These are phyloP conservation scores for Brachionus calyciflorus DNA, from an alignment of 1,140 invertebrate species.

Conservation along the genomic window DNA sequence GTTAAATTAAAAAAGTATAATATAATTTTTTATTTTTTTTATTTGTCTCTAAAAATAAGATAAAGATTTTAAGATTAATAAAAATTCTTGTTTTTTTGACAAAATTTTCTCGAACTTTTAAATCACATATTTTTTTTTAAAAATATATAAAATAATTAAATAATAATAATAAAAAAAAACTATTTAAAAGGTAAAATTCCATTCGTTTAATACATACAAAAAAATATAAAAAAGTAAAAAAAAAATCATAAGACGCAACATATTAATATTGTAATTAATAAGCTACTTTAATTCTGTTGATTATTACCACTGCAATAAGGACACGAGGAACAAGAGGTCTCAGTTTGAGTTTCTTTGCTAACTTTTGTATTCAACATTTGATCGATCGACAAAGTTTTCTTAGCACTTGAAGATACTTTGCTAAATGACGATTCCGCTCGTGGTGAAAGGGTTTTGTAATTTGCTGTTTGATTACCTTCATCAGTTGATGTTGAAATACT, in stretches of 20 bases:
- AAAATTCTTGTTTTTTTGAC: background rate
- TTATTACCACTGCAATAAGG: background rate
- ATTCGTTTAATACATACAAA: background rate
- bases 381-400: constrained; percentile 20
- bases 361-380: constrained; percentile 39
- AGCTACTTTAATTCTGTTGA: background rate
- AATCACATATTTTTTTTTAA: background rate
- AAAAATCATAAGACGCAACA: background rate
- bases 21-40: too few species aligned
- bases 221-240: background rate
- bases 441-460: background rate
- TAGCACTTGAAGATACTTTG: background rate
- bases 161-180: constrained; percentile 6
- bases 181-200: background rate
- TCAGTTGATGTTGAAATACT: constrained; percentile 1
- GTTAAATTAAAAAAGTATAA: too few species aligned
- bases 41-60: too few species aligned
- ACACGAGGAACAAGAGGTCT: background rate
- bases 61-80: background rate
- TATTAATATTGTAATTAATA: constrained; percentile 10
- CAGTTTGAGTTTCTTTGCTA: constrained; percentile 37
- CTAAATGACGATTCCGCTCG: background rate
- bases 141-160: background rate
- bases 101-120: background rate
- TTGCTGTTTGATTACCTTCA: background rate